Evolutionary conservation across 2,797 vertebrate genomes (phyloP).

Genomic region (Danio aesculapii): DNA sequence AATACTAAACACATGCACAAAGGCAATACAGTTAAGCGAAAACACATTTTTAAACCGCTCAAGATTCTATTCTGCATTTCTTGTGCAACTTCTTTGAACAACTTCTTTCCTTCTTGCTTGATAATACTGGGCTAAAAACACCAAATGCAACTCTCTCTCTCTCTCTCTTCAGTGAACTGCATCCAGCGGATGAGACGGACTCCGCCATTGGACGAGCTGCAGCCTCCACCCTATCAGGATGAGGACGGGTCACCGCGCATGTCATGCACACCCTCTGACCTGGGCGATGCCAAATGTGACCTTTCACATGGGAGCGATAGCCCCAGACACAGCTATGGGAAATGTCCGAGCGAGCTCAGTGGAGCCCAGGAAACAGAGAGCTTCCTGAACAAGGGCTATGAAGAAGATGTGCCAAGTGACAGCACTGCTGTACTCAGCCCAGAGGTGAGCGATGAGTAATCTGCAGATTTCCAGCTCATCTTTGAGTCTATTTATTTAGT

Average conservation of each 20-base stretch:
- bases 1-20: too few relatives aligned
- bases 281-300: slow-evolving; percentile 92
- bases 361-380: slow-evolving; percentile 88
- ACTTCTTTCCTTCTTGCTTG: background rate
- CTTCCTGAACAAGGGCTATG: slow-evolving; percentile 93
- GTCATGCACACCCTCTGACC: slow-evolving; percentile 92
- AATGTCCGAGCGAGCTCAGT: slow-evolving; percentile 93
- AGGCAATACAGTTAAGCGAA: background rate
- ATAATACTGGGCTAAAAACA: background rate
- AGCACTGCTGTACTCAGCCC: slow-evolving; percentile 96
- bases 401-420: slow-evolving; percentile 96
- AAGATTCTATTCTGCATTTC: background rate
- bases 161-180: slow-evolving; percentile 82
- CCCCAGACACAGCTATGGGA: slow-evolving; percentile 88
- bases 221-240: slow-evolving; percentile 95
- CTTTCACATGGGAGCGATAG: slow-evolving; percentile 91
- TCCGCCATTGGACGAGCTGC: slow-evolving; percentile 93
- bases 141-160: slow-evolving; percentile 11
- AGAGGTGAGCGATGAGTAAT: slow-evolving; percentile 78
- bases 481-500: too few relatives aligned
- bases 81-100: background rate
- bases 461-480: too few relatives aligned
- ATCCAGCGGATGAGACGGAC: slow-evolving; percentile 98
- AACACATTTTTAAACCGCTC: background rate
- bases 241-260: slow-evolving; percentile 94